Conservation (phyloP, 2,888 invertebrate genomes). For the Spilosoma lubricipeda region DNA sequence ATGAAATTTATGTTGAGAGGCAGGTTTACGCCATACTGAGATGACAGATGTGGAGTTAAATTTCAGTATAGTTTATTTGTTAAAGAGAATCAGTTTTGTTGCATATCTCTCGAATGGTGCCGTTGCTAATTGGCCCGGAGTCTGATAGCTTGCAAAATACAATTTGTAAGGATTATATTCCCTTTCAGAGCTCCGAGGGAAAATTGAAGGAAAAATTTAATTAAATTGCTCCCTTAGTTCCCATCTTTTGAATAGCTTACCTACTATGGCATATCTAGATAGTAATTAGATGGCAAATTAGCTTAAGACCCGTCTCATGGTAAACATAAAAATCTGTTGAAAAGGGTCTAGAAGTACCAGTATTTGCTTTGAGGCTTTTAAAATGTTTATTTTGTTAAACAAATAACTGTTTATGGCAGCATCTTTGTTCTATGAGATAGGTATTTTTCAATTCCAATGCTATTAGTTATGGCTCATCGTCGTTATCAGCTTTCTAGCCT, state of each 20-base stretch:
- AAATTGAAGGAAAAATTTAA: not conserved
- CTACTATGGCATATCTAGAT: not conserved
- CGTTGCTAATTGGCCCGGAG: conserved; percentile 36
- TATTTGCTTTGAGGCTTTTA: too few species aligned
- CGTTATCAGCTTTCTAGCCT: too few species aligned
- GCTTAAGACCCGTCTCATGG: not conserved
- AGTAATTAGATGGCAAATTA: not conserved
- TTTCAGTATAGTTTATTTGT: conserved; percentile 47
- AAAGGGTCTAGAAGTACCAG: not conserved
- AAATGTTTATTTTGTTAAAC: too few species aligned
- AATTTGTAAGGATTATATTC: conserved; percentile 43
- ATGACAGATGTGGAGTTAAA: conserved; percentile 58
- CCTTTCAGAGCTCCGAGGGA: not conserved
- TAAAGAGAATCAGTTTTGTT: conserved; percentile 26
- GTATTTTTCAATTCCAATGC: too few species aligned
- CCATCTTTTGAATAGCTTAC: not conserved
- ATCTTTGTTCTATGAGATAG: too few species aligned
- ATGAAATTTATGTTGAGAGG: conserved; percentile 36
- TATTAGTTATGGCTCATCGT: too few species aligned
- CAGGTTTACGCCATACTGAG: conserved; percentile 52
- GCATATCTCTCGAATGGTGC: conserved; percentile 9
- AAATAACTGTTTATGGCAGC: too few species aligned
- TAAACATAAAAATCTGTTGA: not conserved
- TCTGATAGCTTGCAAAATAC: conserved; percentile 24
- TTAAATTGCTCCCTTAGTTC: not conserved